Conservation (phyloP, 2,797 vertebrate genomes). For the Lates japonicus region DNA sequence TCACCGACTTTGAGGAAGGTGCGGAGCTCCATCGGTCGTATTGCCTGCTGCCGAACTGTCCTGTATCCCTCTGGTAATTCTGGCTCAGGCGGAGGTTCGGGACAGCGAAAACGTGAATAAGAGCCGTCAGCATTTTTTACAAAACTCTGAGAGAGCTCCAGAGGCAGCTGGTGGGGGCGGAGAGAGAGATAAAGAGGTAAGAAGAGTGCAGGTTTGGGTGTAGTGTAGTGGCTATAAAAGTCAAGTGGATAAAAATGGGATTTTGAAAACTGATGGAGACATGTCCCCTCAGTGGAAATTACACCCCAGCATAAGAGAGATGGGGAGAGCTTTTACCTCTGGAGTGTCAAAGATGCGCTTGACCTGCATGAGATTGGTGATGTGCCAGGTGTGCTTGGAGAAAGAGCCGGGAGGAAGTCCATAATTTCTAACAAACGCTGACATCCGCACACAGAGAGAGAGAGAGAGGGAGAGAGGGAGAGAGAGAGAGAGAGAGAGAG, state of each 20-base stretch:
- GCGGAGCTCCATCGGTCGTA: conserved; percentile 92
- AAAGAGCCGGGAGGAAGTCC: conserved; percentile 90
- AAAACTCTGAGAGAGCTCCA: conserved; percentile 94
- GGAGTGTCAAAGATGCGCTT: conserved; percentile 94
- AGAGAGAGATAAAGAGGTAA: not conserved
- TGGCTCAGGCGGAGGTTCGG: conserved; percentile 86
- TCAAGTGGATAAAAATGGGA: no score
- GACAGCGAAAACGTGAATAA: conserved; percentile 88
- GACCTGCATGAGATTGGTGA: conserved; percentile 92
- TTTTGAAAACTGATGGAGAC: no score
- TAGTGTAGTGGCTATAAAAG: no score
- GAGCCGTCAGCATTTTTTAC: conserved; percentile 92
- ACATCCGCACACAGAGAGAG: conserved; percentile 8
- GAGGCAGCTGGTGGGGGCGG: conserved; percentile 86
- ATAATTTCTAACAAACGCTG: conserved; percentile 90
- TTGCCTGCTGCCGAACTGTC: conserved; percentile 87
- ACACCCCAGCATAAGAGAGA: no score
- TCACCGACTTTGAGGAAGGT: conserved; percentile 96
- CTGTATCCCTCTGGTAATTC: conserved; percentile 78
- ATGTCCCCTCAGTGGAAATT: no score
- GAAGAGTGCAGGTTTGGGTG: not conserved
- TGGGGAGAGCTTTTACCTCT: conserved; percentile 82
- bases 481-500: no score
- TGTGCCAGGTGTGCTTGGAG: conserved; percentile 95
- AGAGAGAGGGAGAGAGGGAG: not conserved